Conservation (phyloP, 2,797 vertebrate genomes). For the Sebastes melanostomus region DNA sequence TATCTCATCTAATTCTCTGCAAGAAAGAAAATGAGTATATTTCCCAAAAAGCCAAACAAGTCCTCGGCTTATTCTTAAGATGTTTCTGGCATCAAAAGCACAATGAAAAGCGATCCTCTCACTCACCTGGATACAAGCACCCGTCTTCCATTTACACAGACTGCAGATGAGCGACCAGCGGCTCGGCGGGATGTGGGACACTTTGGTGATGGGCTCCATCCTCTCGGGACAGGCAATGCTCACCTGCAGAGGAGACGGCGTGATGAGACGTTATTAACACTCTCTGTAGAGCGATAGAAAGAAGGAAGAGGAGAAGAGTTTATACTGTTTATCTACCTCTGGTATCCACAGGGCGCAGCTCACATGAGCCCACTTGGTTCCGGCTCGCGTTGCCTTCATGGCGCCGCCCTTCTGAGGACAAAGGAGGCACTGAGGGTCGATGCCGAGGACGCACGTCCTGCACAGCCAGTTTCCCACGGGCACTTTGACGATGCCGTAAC, state of each 20-base stretch:
- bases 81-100: too few relatives aligned
- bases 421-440: slow-evolving; percentile 94
- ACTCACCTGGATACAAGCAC: slow-evolving; percentile 97
- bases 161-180: slow-evolving; percentile 98
- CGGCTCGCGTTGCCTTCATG: slow-evolving; percentile 96
- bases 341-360: slow-evolving; percentile 99
- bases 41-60: background rate
- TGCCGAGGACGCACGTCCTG: slow-evolving; percentile 92
- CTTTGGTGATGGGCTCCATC: slow-evolving; percentile 99
- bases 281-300: background rate
- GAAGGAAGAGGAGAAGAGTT: background rate
- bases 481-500: slow-evolving; percentile 97
- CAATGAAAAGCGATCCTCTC: background rate
- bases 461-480: slow-evolving; percentile 98
- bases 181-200: slow-evolving; percentile 97
- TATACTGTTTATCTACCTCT: slow-evolving; percentile 83
- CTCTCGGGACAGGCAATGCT: slow-evolving; percentile 98
- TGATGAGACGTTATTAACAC: background rate
- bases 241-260: slow-evolving; percentile 79
- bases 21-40: background rate
- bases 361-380: slow-evolving; percentile 97
- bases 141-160: slow-evolving; percentile 97
- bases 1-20: background rate
- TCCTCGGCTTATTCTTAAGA: too few relatives aligned
- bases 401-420: slow-evolving; percentile 97